Conservation (phyloP, 1,140 invertebrate species). For the Drosophila melanogaster region DNA sequence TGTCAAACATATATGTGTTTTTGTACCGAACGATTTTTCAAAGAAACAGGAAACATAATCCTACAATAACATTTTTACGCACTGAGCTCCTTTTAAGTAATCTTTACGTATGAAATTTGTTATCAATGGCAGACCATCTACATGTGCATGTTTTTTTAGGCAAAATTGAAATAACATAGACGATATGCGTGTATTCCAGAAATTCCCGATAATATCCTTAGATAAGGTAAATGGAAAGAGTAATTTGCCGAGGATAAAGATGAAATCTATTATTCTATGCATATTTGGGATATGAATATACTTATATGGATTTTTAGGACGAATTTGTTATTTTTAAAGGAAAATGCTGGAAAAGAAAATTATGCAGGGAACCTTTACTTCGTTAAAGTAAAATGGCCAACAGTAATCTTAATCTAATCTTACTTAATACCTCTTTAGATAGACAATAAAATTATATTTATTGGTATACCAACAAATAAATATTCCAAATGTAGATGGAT, state of each 20-base stretch:
- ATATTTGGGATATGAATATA: conserved; percentile 15
- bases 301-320: conserved; percentile 25
- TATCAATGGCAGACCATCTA: conserved; percentile 65
- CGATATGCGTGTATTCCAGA: conserved; percentile 40
- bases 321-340: conserved; percentile 10
- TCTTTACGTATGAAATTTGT: conserved; percentile 73
- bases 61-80: conserved; percentile 69
- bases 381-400: not conserved
- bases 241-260: conserved; percentile 39
- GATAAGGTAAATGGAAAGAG: conserved; percentile 35
- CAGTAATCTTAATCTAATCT: not conserved
- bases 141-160: conserved; percentile 57
- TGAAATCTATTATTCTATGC: conserved; percentile 28
- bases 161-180: conserved; percentile 57
- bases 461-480: not conserved
- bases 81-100: conserved; percentile 74
- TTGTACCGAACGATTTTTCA: conserved; percentile 42
- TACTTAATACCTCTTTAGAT: not conserved
- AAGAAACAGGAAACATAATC: conserved; percentile 68
- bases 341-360: not conserved
- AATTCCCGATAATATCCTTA: conserved; percentile 47
- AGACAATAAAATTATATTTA: not conserved
- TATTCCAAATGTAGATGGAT: no score
- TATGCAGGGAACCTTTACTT: not conserved
- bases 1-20: conserved; percentile 38